These are phyloP conservation scores for Lepilemur septentrionalis DNA, from an alignment of 2,797 vertebrate genomes.

Conservation along the genomic window DNA sequence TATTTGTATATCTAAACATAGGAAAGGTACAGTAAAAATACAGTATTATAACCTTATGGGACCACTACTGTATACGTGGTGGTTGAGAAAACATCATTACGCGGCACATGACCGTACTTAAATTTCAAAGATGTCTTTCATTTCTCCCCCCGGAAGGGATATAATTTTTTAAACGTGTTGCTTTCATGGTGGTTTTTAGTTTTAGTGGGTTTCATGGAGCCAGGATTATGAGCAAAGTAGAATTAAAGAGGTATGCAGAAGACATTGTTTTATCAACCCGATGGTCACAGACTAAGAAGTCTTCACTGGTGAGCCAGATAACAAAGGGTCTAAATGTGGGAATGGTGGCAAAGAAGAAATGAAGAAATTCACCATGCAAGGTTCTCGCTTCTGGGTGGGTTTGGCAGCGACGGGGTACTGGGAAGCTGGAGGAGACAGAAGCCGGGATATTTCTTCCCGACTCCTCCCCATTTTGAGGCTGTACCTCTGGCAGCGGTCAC, in stretches of 20 bases:
- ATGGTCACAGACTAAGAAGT: not conserved
- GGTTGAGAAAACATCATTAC: not conserved
- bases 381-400: not conserved
- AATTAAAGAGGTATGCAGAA: not conserved
- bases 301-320: not conserved
- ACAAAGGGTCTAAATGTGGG: not conserved
- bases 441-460: not conserved
- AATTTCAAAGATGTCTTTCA: not conserved
- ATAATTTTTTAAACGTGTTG: not conserved
- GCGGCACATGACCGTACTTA: not conserved
- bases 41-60: not conserved
- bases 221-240: not conserved
- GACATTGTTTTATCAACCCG: not conserved
- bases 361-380: not conserved
- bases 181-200: not conserved
- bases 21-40: not conserved
- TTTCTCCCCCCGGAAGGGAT: not conserved
- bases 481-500: too few relatives aligned
- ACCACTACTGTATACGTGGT: not conserved
- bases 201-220: too few relatives aligned
- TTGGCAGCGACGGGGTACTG: not conserved
- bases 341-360: not conserved
- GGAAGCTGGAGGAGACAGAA: not conserved
- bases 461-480: not conserved
- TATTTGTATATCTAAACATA: not conserved